A percentile compares a stretch with the other conserved stretches of the same genome.
phyloP scores from a whole-genome alignment of 1,140 invertebrate species.

The Macrostomum lignano region DNA sequence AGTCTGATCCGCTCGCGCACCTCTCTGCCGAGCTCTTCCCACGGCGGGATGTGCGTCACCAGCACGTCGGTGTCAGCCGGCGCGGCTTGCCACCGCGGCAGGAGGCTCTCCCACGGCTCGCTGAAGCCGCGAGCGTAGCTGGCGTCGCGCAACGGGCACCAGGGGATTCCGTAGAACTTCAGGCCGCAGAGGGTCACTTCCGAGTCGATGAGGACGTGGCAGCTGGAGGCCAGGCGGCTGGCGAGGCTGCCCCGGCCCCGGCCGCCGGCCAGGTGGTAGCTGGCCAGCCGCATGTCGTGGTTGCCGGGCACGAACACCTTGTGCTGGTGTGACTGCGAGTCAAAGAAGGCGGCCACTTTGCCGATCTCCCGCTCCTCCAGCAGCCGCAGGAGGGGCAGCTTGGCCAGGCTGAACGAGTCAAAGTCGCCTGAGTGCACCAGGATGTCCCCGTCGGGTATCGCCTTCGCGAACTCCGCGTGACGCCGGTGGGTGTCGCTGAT shows the following conservation, averaged over 20 bases:
- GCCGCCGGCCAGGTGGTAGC: conserved; percentile 7
- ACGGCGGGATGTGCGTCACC: conserved; percentile 14
- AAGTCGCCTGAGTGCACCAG: conserved; percentile 15
- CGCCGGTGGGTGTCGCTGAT: conserved; percentile 13
- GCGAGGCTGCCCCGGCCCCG: conserved; percentile 9
- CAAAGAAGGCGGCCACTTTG: conserved; percentile 11
- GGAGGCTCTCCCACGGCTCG: conserved; percentile 7
- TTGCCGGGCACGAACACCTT: conserved; percentile 16
- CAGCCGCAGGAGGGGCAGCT: not conserved
- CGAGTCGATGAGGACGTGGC: too few species aligned
- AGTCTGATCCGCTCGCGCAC: too few species aligned
- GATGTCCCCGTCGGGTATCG: conserved; percentile 13
- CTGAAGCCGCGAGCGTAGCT: conserved; percentile 11
- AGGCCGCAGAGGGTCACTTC: conserved; percentile 10
- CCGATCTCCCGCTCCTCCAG: conserved; percentile 4
- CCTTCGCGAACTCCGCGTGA: conserved; percentile 8
- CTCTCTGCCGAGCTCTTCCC: too few species aligned
- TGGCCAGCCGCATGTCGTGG: conserved; percentile 11
- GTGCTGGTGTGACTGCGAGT: conserved; percentile 11
- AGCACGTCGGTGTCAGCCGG: conserved; percentile 12
- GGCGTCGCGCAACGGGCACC: conserved; percentile 10
- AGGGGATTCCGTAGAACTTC: conserved; percentile 13
- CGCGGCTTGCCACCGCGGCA: conserved; percentile 11
- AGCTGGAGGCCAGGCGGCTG: conserved; percentile 12
- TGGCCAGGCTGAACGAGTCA: too few species aligned